Conservation (phyloP, 2,113 vertebrate species). For the Carettochelys insculpta region DNA sequence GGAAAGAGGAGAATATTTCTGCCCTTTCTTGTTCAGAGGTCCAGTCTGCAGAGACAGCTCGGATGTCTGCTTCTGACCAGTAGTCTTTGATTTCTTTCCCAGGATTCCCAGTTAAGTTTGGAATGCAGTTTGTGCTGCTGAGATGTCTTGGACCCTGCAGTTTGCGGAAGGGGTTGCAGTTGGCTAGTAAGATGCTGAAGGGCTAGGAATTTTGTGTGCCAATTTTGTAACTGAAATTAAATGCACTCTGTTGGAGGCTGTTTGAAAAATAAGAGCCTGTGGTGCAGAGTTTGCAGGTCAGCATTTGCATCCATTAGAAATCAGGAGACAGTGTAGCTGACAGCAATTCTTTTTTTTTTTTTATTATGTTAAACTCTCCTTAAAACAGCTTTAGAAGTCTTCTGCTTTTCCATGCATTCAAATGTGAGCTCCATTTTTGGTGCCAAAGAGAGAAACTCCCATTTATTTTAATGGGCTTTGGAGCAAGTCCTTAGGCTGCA, state of each 20-base stretch:
- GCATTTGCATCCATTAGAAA: background rate
- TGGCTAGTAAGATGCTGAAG: background rate
- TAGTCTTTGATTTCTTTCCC: background rate
- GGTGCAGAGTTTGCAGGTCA: background rate
- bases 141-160: background rate
- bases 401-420: background rate
- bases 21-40: rapidly evolving
- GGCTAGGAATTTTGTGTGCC: background rate
- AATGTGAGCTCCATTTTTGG: background rate
- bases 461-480: background rate
- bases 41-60: background rate
- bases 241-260: background rate
- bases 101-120: background rate
- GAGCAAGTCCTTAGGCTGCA: background rate
- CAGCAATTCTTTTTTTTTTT: background rate
- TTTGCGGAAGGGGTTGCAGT: too few relatives aligned
- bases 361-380: background rate
- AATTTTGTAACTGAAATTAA: too few relatives aligned
- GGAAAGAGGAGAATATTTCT: rapidly evolving
- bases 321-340: background rate
- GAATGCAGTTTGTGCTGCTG: background rate
- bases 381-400: background rate
- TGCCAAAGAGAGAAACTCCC: background rate
- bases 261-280: background rate
- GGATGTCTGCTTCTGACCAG: background rate